These are phyloP conservation scores for Gymnosoma rotundatum DNA, from an alignment of 2,888 invertebrate genomes.

Conservation along the genomic window DNA sequence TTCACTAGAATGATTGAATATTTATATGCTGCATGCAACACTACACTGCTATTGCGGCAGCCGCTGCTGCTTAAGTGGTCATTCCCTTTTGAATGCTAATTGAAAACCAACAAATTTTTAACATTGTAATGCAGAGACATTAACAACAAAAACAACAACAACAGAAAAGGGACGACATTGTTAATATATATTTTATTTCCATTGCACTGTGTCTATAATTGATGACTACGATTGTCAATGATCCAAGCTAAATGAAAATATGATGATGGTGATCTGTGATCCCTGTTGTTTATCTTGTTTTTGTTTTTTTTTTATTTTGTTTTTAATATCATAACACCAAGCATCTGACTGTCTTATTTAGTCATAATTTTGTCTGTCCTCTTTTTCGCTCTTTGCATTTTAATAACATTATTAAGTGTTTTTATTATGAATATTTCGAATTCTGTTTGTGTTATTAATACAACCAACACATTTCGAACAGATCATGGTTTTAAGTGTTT, in stretches of 20 bases:
- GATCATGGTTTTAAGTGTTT: constrained; percentile 63
- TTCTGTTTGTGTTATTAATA: constrained; percentile 56
- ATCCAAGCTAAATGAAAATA: constrained; percentile 70
- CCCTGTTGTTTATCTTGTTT: constrained; percentile 50
- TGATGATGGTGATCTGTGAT: constrained; percentile 68
- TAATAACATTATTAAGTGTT: constrained; percentile 69
- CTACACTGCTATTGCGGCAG: not conserved
- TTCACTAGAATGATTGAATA: constrained; percentile 41
- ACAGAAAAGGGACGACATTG: constrained; percentile 54
- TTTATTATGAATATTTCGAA: constrained; percentile 56
- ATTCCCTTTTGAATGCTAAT: constrained; percentile 64
- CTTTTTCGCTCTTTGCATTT: constrained; percentile 25
- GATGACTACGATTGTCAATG: constrained; percentile 70
- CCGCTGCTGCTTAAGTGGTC: constrained; percentile 33
- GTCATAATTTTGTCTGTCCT: not conserved
- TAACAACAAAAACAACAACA: not conserved
- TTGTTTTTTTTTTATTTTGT: not conserved
- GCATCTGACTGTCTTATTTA: not conserved
- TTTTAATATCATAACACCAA: constrained; percentile 12
- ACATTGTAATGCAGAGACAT: constrained; percentile 46
- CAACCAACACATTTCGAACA: constrained; percentile 18
- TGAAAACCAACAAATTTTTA: constrained; percentile 63
- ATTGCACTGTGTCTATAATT: constrained; percentile 60
- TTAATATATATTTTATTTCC: constrained; percentile 46
- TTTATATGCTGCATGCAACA: constrained; percentile 42